These are phyloP conservation scores for Xerus inauris DNA, from an alignment of 2,113 vertebrate genomes.

Conservation along the genomic window DNA sequence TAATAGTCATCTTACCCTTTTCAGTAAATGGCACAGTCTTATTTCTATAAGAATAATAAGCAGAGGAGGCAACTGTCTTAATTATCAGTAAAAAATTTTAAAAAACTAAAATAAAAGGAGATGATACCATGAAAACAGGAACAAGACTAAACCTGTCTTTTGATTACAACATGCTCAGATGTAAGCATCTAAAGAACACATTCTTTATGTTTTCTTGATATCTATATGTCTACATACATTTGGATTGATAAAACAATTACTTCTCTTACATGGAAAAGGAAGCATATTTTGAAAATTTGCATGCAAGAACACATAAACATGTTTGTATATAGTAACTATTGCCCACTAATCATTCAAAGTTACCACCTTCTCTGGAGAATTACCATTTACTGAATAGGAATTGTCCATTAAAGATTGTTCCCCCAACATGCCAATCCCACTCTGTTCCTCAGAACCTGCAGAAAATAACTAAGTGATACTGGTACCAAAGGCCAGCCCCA, in stretches of 20 bases:
- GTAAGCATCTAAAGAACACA: neutral
- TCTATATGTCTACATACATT: neutral
- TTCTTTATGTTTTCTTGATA: neutral
- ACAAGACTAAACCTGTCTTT: neutral
- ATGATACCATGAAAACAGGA: neutral
- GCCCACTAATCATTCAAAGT: neutral
- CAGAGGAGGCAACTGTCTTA: neutral
- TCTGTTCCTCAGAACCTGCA: neutral
- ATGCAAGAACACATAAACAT: too few species aligned
- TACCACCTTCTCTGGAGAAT: neutral
- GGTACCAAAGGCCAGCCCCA: neutral
- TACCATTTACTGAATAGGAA: neutral
- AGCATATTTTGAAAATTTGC: neutral
- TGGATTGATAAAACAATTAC: neutral
- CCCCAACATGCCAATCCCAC: neutral
- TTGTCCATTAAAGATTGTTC: neutral
- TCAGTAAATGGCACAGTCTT: neutral
- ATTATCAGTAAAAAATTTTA: neutral
- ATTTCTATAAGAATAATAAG: neutral
- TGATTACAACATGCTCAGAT: too few species aligned
- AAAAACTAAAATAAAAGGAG: neutral
- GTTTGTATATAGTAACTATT: neutral
- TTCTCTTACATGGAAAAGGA: neutral
- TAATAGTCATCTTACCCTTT: neutral
- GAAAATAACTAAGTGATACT: neutral